Percentiles rank a stretch among this genome's conserved stretches.
phyloP scores from a whole-genome alignment of 2,113 vertebrate genomes.

The Leptobrachium ailaonicum region DNA sequence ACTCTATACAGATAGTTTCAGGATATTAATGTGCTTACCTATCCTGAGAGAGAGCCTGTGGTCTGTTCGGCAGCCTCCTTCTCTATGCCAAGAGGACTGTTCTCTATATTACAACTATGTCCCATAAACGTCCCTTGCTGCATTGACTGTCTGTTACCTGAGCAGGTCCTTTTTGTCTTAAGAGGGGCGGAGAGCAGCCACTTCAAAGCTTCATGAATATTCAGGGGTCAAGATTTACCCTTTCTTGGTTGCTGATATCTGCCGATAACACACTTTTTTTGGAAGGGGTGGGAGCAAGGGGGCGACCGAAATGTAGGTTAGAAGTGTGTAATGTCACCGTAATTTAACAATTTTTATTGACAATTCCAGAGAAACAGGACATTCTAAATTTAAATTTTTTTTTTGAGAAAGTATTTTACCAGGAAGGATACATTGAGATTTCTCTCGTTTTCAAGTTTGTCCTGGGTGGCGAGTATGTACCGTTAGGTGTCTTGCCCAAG shows the following conservation, averaged over 20 bases:
- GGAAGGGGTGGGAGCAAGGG: conserved; percentile 11
- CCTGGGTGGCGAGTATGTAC: too few species aligned
- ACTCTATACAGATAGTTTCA: too few species aligned
- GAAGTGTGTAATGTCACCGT: not conserved
- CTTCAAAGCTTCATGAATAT: conserved; percentile 34
- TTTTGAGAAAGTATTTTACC: too few species aligned
- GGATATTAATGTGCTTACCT: conserved; percentile 17
- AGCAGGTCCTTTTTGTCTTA: conserved; percentile 42
- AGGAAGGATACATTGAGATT: too few species aligned
- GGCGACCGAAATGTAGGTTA: not conserved
- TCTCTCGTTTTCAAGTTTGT: too few species aligned
- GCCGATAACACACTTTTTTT: conserved; percentile 7
- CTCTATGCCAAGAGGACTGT: conserved; percentile 29
- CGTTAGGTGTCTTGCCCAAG: too few species aligned
- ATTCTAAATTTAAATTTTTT: too few species aligned
- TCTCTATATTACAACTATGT: conserved; percentile 33
- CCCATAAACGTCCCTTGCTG: conserved; percentile 35
- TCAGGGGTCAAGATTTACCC: conserved; percentile 15
- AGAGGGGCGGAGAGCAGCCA: conserved; percentile 22
- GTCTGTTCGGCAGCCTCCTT: conserved; percentile 2
- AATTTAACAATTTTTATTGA: too few species aligned
- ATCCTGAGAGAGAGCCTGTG: not conserved
- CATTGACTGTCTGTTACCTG: conserved; percentile 44
- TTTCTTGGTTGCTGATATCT: conserved; percentile 25
- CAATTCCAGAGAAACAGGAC: too few species aligned